phyloP scores from a whole-genome alignment of 1,140 invertebrate species.

The Hermatobates lingyangjiaoensis region DNA sequence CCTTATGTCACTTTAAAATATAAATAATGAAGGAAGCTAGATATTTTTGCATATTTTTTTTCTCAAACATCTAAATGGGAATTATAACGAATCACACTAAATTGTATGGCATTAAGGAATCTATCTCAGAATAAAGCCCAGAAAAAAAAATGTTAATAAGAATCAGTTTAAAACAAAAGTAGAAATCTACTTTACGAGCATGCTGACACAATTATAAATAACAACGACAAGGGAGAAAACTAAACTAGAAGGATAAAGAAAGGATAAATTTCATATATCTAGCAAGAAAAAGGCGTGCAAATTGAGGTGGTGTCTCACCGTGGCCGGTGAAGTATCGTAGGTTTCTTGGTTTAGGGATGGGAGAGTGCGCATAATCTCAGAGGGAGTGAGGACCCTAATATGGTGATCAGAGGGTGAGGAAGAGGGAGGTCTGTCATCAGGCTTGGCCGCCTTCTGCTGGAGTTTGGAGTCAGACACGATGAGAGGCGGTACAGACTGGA shows the following conservation, averaged over 20 bases:
- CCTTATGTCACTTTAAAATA: no score
- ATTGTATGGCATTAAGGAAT: no score
- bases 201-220: no score
- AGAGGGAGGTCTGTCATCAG: conserved; percentile 11
- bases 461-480: conserved; percentile 17
- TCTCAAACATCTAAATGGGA: no score
- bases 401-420: conserved; percentile 39
- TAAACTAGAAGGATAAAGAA: conserved; percentile 1
- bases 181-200: no score
- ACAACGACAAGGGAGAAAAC: conserved; percentile 2
- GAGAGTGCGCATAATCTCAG: conserved; percentile 70
- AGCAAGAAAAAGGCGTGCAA: neutral
- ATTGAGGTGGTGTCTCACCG: conserved; percentile 29
- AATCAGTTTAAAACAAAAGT: conserved; percentile 2
- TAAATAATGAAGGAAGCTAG: no score
- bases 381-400: conserved; percentile 65
- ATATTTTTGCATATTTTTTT: no score
- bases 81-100: no score
- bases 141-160: conserved; percentile 1
- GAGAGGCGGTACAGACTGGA: conserved; percentile 18
- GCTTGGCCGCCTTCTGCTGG: conserved; percentile 5
- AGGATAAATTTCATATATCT: neutral
- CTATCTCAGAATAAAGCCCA: neutral
- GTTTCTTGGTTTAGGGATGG: conserved; percentile 54
- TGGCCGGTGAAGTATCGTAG: conserved; percentile 38